Evolutionary conservation across 1,140 invertebrate genomes (phyloP).

Genomic region (Bemisia tabaci): DNA sequence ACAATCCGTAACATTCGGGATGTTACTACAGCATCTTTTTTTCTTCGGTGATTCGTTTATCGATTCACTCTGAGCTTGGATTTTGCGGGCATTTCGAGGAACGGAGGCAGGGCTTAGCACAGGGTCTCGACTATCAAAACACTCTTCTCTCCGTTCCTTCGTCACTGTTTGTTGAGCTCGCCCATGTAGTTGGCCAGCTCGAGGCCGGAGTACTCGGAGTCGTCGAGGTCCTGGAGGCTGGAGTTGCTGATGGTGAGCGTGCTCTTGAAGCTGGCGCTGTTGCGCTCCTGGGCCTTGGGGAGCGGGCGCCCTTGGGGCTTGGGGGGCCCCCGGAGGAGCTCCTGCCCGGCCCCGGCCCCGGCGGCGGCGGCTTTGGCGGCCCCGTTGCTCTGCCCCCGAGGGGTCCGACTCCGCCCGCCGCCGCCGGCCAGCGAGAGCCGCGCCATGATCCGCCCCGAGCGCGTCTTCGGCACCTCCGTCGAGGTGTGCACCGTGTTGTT

Average conservation of each 20-base stretch:
- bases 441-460: not conserved
- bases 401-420: not conserved
- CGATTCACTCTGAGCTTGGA: not conserved
- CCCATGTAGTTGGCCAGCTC: conserved; percentile 32
- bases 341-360: not conserved
- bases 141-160: conserved; percentile 6
- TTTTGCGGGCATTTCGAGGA: too few relatives aligned
- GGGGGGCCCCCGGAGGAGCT: not conserved
- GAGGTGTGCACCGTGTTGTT: not conserved
- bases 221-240: conserved; percentile 50
- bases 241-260: conserved; percentile 50
- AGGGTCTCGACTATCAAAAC: not conserved
- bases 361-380: not conserved
- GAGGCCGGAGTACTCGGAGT: conserved; percentile 45
- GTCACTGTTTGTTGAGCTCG: conserved; percentile 18
- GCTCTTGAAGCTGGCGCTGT: not conserved
- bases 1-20: not conserved
- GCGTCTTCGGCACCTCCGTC: not conserved
- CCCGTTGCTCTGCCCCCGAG: not conserved
- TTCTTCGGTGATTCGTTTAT: not conserved
- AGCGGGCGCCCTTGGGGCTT: not conserved
- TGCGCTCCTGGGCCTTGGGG: conserved; percentile 16
- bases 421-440: not conserved
- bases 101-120: too few relatives aligned
- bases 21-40: not conserved